Evolutionary conservation across 2,113 vertebrate species (phyloP), one percentile per base, ranked within the genome.

Genomic region (Epinephelus fuscoguttatus): DNA sequence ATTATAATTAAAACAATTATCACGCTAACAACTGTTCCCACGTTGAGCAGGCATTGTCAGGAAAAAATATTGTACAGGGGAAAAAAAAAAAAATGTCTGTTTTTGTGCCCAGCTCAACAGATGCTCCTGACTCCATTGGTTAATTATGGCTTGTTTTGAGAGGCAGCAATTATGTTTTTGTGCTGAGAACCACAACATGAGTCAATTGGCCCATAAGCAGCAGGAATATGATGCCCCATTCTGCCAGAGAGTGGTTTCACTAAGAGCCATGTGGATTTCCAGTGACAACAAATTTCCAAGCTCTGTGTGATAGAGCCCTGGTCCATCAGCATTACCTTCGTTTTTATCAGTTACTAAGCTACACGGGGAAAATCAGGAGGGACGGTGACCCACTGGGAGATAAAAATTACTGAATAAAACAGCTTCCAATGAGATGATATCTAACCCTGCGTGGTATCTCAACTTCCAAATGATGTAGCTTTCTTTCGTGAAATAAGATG

Each of bases 61-160:
- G 68, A 70, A 78, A 71, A 79, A 78, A 88, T 63, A 85, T 21
- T 63, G 50, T 49, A 70, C 25, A 57, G 59, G 30, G 21, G 17
- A 1, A 37, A 37, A 37, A 33, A 25, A 25, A 57, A 84, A 73
- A 87, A 82, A 80, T 19, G 25, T 70, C 78, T 53, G 61, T 75
- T 88, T 89, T 73, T n/a, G 40, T 89, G 76, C 81, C 75, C 64
- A 71, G 79, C 75, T 88, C 85, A 78, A 89, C 90, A 91, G 84
- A 90, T 90, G 85, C 85, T 92, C 55, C 70, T 88, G 76, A 86
- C 86, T 89, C 84, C 88, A 90, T 78, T 90, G 86, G 86, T 89
- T 95, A 91, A 94, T 94, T 93, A 93, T 79, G 85, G 89, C 92
- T 91, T 88, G 75, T 91, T 93, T 92, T 80, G 85, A 91, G 88